Conservation (phyloP, 2,888 invertebrate species). For the Andricus curvator region DNA sequence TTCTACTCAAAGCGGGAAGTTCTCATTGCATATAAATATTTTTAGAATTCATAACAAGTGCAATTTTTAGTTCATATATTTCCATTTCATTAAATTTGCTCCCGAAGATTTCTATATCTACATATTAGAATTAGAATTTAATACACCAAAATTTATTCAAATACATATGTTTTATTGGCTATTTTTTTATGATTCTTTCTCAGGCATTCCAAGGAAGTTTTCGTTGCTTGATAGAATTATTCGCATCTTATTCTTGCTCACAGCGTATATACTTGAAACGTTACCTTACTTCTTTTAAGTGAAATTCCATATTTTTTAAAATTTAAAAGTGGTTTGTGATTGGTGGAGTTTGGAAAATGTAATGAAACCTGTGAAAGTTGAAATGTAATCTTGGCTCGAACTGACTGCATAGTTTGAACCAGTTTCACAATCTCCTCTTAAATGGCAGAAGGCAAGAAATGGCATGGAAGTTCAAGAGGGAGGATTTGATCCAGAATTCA, state of each 20-base stretch:
- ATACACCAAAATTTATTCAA: too few species aligned
- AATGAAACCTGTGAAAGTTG: constrained; percentile 22
- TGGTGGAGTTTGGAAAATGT: constrained; percentile 7
- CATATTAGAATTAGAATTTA: too few species aligned
- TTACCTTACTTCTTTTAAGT: background rate
- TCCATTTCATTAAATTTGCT: too few species aligned
- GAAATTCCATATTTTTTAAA: background rate
- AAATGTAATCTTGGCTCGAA: constrained; percentile 6
- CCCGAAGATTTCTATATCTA: too few species aligned
- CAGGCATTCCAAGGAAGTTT: background rate
- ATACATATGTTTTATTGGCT: too few species aligned
- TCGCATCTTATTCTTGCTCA: background rate
- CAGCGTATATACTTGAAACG: background rate
- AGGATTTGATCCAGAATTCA: constrained; percentile 51
- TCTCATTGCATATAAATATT: too few species aligned
- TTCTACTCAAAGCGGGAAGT: too few species aligned
- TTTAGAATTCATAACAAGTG: too few species aligned
- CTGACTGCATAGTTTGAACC: constrained; percentile 54
- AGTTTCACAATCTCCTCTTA: constrained; percentile 44
- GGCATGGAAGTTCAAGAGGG: constrained; percentile 19
- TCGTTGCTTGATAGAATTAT: constrained; percentile 1
- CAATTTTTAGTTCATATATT: too few species aligned
- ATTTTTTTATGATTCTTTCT: too few species aligned
- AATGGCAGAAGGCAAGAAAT: constrained; percentile 5
- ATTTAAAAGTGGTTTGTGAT: constrained; percentile 2